These are phyloP conservation scores for Crocidura indochinensis DNA, from an alignment of 2,797 vertebrate species.

Conservation along the genomic window DNA sequence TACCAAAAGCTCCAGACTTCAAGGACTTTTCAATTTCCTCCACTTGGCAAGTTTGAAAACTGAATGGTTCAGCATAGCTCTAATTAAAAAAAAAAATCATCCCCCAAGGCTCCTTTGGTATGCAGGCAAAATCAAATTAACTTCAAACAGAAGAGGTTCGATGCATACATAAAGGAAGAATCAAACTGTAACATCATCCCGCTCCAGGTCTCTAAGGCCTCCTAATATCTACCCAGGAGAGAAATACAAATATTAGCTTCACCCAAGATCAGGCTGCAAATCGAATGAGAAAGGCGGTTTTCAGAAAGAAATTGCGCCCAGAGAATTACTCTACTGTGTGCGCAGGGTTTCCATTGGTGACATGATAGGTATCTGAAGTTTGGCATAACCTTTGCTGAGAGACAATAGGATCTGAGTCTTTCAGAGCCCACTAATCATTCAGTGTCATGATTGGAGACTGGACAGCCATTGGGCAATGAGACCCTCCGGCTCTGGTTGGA, in stretches of 20 bases:
- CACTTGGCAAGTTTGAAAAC: slow-evolving; percentile 77
- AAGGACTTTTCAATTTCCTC: slow-evolving; percentile 70
- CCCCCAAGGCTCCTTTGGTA: slow-evolving; percentile 61
- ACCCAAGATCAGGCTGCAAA: slow-evolving; percentile 59
- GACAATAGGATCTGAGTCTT: background rate
- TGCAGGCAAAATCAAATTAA: slow-evolving; percentile 82
- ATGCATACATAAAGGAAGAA: slow-evolving; percentile 67
- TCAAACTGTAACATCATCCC: slow-evolving; percentile 69
- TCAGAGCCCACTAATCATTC: background rate
- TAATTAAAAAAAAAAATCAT: slow-evolving; percentile 79
- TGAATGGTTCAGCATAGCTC: slow-evolving; percentile 78
- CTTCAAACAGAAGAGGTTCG: slow-evolving; percentile 74
- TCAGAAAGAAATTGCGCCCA: background rate
- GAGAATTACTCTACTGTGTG: slow-evolving; percentile 10
- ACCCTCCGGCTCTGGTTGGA: background rate
- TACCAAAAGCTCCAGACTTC: slow-evolving; percentile 76
- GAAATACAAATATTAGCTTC: slow-evolving; percentile 75
- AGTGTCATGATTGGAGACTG: background rate
- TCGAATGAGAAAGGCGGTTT: slow-evolving; percentile 38
- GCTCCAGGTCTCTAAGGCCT: slow-evolving; percentile 30
- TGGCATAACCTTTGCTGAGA: background rate
- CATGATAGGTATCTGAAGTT: background rate
- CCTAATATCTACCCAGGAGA: slow-evolving; percentile 58
- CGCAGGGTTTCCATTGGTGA: background rate
- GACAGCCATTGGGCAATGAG: background rate